Percentiles rank a stretch among this genome's conserved stretches.
phyloP scores from a whole-genome alignment of 2,113 vertebrate genomes.

The Gymnorhina tibicen region DNA sequence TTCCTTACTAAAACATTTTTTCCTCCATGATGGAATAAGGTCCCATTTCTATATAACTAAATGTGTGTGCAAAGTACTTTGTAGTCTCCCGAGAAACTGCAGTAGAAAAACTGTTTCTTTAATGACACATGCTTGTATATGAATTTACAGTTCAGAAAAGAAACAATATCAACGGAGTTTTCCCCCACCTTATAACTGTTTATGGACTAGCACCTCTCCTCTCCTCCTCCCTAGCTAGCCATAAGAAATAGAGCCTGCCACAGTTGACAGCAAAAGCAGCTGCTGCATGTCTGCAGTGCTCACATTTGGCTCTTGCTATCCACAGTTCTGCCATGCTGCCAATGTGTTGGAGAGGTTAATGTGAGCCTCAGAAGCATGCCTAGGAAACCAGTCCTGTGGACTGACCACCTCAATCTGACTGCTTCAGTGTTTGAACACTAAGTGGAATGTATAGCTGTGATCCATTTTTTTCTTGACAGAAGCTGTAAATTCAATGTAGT shows the following conservation, averaged over 20 bases:
- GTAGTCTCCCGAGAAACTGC: not conserved
- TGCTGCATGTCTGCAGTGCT: not conserved
- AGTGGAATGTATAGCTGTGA: not conserved
- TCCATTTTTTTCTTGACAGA: not conserved
- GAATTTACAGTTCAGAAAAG: not conserved
- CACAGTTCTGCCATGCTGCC: not conserved
- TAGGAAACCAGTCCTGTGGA: not conserved
- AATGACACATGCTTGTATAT: not conserved
- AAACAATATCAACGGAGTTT: not conserved
- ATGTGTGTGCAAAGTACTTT: fast-evolving
- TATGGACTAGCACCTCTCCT: not conserved
- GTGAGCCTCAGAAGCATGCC: not conserved
- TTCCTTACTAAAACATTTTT: not conserved
- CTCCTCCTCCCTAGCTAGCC: not conserved
- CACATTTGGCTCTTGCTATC: not conserved
- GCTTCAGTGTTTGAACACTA: not conserved
- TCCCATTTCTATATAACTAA: not conserved
- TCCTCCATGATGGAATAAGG: not conserved
- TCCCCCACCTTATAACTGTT: not conserved
- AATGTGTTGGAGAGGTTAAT: not conserved
- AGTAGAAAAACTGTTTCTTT: not conserved
- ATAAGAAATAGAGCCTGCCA: not conserved
- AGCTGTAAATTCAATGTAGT: not conserved
- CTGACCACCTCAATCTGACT: not conserved
- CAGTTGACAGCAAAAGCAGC: not conserved